phyloP scores from a whole-genome alignment of 2,113 vertebrate genomes.

The Oryctolagus cuniculus region mOryCun1.1 NC_091436.1:81604501-81605000 shows the following conservation, averaged over 20 bases:
- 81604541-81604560: background rate
- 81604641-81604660: background rate
- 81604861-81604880: background rate
- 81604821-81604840: background rate
- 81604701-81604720: slow-evolving; percentile 30
- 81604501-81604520: background rate
- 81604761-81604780: background rate
- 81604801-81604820: background rate
- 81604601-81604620: slow-evolving; percentile 19
- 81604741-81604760: slow-evolving; percentile 16
- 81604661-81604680: background rate
- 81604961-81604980: background rate
- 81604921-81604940: too few relatives aligned
- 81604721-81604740: slow-evolving; percentile 29
- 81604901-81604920: background rate
- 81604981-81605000: background rate
- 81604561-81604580: background rate
- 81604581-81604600: background rate
- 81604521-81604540: background rate
- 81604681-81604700: too few relatives aligned
- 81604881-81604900: background rate
- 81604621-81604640: background rate
- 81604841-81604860: slow-evolving; percentile 17
- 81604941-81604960: background rate
- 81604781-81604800: background rate